Conservation (phyloP, 2,113 vertebrate genomes). For the Taurulus bubalis region DNA sequence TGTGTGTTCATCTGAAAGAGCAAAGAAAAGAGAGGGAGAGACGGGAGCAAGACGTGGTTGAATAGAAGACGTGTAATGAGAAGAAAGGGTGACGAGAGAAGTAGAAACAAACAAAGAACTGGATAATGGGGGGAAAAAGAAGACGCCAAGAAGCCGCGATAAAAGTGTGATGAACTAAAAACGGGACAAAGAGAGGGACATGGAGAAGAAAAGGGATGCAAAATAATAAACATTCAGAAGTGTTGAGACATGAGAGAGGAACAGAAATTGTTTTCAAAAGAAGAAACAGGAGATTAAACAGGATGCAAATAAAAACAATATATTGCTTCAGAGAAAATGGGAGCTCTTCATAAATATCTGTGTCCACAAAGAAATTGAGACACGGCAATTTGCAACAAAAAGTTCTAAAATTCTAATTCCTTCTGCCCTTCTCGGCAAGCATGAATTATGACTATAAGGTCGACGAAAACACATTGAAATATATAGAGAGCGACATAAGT, state of each 20-base stretch:
- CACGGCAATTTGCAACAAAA: not conserved
- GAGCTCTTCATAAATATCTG: not conserved
- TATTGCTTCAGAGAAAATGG: not conserved
- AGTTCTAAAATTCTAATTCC: not conserved
- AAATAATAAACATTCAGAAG: not conserved
- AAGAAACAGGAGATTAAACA: not conserved
- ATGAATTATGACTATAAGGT: not conserved
- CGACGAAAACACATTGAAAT: not conserved
- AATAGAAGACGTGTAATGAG: not conserved
- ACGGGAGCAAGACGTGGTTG: not conserved
- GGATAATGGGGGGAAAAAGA: not conserved
- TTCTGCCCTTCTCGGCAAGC: too few species aligned
- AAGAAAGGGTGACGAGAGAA: not conserved
- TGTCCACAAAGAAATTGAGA: not conserved
- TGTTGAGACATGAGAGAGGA: not conserved
- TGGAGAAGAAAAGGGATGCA: too few species aligned
- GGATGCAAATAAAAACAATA: not conserved
- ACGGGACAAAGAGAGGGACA: not conserved
- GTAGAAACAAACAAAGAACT: not conserved
- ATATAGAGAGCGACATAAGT: not conserved
- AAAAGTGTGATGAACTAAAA: not conserved
- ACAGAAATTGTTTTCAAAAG: not conserved
- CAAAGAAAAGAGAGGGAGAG: not conserved
- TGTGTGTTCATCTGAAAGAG: not conserved
- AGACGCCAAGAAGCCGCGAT: not conserved